Evolutionary conservation across 2,113 vertebrate genomes (phyloP), one percentile per base, ranked within the genome.

Genomic region (Scomber colias): DNA sequence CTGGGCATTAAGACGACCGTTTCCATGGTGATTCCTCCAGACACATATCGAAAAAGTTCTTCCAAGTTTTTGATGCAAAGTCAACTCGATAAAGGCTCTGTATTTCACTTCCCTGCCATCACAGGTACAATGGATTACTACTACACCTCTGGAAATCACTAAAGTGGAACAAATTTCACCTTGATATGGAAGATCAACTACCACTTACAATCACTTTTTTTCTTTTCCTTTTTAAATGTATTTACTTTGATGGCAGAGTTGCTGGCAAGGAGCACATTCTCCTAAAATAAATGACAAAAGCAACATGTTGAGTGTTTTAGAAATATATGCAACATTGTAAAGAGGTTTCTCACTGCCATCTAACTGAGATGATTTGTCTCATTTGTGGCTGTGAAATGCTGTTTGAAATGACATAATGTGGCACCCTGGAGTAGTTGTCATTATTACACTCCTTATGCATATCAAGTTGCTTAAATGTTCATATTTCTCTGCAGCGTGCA

Each of bases 391-490:
- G 54, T 57, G 65, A 81, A 81, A 84, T 65, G 74, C 70, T 62
- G 51, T 87, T 87, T 82, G 55, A 85, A 85, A 81, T 83, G 67
- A 65, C 54, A 67, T 44, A 79, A 76, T 63, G 72, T 59, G 66
- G 30, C 73, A 63, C 68, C 65, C 75, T 9, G 4, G 75, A 84
- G 79, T 65, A 81, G 48, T 69, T 82, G 84, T 83, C 81, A 82
- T 89, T 74, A 83, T 79, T 78, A 68, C 69, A 56, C 30, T 77
- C 56, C 85, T 85, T 62, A 75, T 78, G 71, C 84, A 87, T 64
- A 13, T 35, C 40, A 71, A 85, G 75, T 75, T 17, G 11, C 70
- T 67, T 72, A 85, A 85, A 77, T 79, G 75, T 74, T 81, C 60
- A 78, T 49, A 84, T 85, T 83, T 81, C 50, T 85, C 70, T 68